Evolutionary conservation across 2,113 vertebrate genomes (phyloP).

Genomic region (Turnix velox): DNA sequence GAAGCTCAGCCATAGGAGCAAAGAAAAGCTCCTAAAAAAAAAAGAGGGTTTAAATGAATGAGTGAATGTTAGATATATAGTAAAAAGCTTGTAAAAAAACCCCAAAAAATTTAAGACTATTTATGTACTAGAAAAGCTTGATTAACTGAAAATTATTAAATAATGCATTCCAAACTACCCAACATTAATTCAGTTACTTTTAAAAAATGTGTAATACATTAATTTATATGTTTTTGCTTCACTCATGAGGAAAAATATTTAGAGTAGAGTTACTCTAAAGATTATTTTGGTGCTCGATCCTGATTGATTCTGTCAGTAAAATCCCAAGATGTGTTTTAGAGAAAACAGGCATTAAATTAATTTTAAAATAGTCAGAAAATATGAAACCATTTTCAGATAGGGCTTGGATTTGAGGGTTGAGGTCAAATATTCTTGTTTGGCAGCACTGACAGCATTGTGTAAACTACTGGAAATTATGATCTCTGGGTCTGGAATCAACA

Average conservation of each 20-base stretch:
- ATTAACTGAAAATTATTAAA: neutral
- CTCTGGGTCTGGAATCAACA: neutral
- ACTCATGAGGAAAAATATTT: neutral
- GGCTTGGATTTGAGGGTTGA: neutral
- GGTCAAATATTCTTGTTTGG: neutral
- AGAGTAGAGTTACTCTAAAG: neutral
- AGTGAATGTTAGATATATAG: neutral
- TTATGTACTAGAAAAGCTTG: neutral
- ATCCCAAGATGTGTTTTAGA: neutral
- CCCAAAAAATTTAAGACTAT: neutral
- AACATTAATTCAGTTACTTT: neutral
- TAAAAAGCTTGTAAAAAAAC: neutral
- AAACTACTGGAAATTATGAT: neutral
- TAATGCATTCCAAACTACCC: neutral
- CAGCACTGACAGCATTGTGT: accelerated
- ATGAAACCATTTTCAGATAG: neutral
- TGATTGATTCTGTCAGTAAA: neutral
- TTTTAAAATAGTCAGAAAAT: neutral
- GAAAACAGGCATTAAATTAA: neutral
- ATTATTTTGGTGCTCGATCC: neutral
- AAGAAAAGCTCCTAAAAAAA: neutral
- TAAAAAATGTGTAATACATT: too few relatives aligned
- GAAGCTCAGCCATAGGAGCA: neutral
- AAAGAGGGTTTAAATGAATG: neutral
- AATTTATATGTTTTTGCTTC: neutral